A percentile compares a stretch with the other conserved stretches of the same genome.
Evolutionary conservation across 2,113 vertebrate genomes (phyloP).

Genomic region (Menura novaehollandiae): DNA sequence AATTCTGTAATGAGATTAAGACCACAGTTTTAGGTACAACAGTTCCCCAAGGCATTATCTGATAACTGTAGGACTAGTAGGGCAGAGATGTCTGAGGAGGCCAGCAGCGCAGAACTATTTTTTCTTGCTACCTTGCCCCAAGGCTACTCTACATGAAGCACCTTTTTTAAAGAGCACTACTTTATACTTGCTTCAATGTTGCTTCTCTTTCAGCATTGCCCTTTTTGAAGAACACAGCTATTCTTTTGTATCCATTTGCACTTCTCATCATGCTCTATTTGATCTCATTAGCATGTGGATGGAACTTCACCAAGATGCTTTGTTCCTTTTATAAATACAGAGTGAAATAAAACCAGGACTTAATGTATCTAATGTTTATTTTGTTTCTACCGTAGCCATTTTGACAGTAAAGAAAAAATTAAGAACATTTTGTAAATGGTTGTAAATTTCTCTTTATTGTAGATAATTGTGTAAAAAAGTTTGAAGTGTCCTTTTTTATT

Average conservation of each 20-base stretch:
- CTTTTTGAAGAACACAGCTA: slow-evolving; percentile 92
- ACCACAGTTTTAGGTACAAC: not conserved
- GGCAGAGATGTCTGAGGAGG: not conserved
- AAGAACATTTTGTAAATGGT: slow-evolving; percentile 60
- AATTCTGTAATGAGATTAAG: not conserved
- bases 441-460: slow-evolving; percentile 73
- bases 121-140: not conserved
- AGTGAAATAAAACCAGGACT: slow-evolving; percentile 78
- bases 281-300: slow-evolving; percentile 88
- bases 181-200: not conserved
- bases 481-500: slow-evolving; percentile 54
- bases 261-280: slow-evolving; percentile 86
- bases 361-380: not conserved
- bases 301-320: slow-evolving; percentile 92
- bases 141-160: not conserved
- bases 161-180: not conserved
- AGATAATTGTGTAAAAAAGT: slow-evolving; percentile 70
- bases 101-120: not conserved
- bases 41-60: not conserved
- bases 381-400: not conserved
- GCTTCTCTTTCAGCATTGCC: slow-evolving; percentile 82
- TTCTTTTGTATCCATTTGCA: slow-evolving; percentile 92
- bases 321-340: slow-evolving; percentile 94
- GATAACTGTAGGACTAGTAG: accelerated
- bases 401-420: not conserved